phyloP scores from a whole-genome alignment of 2,888 invertebrate genomes.

The Aphodius granarius region DNA sequence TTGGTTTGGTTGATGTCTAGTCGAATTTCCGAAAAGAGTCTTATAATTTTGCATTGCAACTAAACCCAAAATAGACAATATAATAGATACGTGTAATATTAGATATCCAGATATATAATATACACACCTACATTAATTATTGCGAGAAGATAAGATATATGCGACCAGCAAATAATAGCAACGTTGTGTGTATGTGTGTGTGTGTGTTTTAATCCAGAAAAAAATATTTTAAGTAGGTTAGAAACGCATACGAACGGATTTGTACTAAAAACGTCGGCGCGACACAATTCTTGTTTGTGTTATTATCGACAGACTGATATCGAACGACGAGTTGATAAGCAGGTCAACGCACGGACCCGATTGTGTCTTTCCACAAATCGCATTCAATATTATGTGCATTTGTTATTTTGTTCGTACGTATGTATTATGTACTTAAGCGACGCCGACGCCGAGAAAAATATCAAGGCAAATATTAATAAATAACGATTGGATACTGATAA shows the following conservation, averaged over 20 bases:
- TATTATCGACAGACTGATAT: constrained; percentile 9
- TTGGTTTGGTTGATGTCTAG: no score
- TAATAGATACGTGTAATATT: no score
- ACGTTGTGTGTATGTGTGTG: not conserved
- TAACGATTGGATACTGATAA: no score
- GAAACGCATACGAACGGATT: constrained; percentile 3
- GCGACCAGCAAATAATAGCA: no score
- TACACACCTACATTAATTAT: not conserved
- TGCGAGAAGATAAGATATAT: not conserved
- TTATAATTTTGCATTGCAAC: no score
- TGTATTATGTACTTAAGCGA: no score
- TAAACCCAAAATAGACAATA: no score
- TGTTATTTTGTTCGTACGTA: not conserved
- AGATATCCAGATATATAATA: no score
- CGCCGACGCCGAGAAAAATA: not conserved
- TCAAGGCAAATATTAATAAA: not conserved
- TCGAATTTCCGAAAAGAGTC: no score
- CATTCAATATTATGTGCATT: not conserved
- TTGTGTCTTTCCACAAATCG: constrained; percentile 9
- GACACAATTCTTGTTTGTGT: constrained; percentile 11
- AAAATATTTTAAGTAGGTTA: constrained; percentile 1
- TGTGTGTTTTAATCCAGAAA: not conserved
- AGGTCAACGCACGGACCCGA: constrained; percentile 6
- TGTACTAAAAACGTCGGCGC: constrained; percentile 1
- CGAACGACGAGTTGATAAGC: constrained; percentile 2